Evolutionary conservation across 2,113 vertebrate genomes (phyloP), one percentile per base, ranked within the genome.

Genomic region (Hymenochirus boettgeri): DNA sequence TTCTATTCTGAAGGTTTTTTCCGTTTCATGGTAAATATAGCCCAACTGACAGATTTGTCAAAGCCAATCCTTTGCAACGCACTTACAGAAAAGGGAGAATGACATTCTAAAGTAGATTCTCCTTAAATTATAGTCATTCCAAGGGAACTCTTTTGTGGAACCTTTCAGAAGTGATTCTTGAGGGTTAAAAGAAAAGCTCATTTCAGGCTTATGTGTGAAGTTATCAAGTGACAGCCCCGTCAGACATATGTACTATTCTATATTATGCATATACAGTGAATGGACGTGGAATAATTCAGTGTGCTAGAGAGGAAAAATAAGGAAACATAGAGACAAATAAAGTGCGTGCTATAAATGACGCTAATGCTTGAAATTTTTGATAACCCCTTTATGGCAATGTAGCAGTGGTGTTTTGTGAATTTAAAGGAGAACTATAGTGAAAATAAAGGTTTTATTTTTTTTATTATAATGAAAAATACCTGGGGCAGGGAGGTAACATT

Each of bases 21-120:
- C 1, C 18, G 42, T 26, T 47, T 25, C 21, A 33, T 56, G 65
- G 33, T 24, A 50, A 62, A 54, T 35, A 58, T 37, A 12, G 21
- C 55, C 29, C n/a, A 27, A 18, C 13, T 66, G 57, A 21, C 66
- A 67, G 58, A 62, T 65, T 70, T 48, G 57, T 62, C 62, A 61
- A 52, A 57, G 50, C 33, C 42, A n/a, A 3, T 0, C 45, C 17
- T 13, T 48, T 57, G 39, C 37, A 10, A 51, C 27, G 27, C 47
- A 53, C 65, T 67, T 53, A 67, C 60, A 67, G 65, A 67, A 67
- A 11, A 31, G 57, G 59, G 50, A 58, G 24, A 52, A 25, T 60
- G 65, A 60, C 65, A 60, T 53, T 4, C 13, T 2, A 19, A 23
- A 25, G 23, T 26, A 48, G 59, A 31, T 29, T 35, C 33, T 22